Percentiles rank a stretch among this genome's conserved stretches.
phyloP scores from a whole-genome alignment of 1,140 invertebrate species.

The Chionoecetes opilio region DNA sequence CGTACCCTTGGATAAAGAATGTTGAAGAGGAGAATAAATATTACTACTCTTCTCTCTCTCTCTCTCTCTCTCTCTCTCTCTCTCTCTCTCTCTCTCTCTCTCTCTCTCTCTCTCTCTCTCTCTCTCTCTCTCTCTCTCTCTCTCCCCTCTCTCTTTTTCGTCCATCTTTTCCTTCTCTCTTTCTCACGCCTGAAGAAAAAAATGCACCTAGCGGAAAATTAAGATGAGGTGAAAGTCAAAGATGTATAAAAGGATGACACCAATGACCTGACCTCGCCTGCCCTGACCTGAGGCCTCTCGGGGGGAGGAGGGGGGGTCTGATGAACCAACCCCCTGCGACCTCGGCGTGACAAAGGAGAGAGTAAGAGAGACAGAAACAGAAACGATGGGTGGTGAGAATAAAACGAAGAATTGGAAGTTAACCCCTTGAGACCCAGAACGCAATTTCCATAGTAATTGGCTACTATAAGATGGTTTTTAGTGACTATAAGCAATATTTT shows the following conservation, averaged over 20 bases:
- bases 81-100: too few species aligned
- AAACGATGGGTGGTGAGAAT: not conserved
- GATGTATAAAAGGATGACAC: constrained; percentile 15
- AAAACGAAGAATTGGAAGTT: not conserved
- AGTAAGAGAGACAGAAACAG: not conserved
- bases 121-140: not conserved
- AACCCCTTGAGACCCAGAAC: too few species aligned
- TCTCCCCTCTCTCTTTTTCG: not conserved
- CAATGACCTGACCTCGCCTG: not conserved
- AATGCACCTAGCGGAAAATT: not conserved
- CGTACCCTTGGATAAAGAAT: not conserved
- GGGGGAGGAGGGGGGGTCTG: too few species aligned
- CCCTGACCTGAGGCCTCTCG: not conserved
- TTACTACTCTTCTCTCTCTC: too few species aligned
- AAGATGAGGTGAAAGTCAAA: constrained; percentile 20
- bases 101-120: too few species aligned
- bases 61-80: too few species aligned
- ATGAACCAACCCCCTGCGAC: not conserved
- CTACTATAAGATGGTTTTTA: too few species aligned
- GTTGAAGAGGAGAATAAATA: too few species aligned
- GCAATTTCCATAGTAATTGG: too few species aligned
- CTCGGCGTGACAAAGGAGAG: constrained; percentile 15
- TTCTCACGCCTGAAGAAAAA: not conserved
- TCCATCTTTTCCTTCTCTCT: too few species aligned
- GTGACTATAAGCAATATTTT: too few species aligned